These are phyloP conservation scores for Laupala kohalensis DNA, from an alignment of 1,140 invertebrate species.

Conservation along the genomic window DNA sequence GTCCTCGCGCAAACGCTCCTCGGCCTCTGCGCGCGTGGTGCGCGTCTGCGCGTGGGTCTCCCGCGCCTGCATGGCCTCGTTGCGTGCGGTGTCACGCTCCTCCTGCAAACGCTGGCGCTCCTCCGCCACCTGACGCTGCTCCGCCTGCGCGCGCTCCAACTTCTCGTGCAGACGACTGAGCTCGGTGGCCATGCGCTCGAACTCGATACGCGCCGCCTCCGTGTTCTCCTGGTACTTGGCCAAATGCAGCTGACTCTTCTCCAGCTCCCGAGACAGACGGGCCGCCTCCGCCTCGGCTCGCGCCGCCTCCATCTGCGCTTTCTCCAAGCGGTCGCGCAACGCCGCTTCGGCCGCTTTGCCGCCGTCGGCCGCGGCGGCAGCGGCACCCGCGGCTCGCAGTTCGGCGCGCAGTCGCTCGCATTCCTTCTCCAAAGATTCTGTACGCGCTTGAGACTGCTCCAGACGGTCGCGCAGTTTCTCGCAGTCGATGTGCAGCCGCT, in stretches of 20 bases:
- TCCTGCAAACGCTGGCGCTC: constrained; percentile 37
- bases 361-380: constrained; percentile 42
- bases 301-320: constrained; percentile 21
- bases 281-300: constrained; percentile 71
- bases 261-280: constrained; percentile 70
- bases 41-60: constrained; percentile 37
- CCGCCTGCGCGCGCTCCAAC: constrained; percentile 50
- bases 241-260: constrained; percentile 68
- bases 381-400: constrained; percentile 29
- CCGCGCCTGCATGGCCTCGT: constrained; percentile 54
- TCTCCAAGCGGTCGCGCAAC: constrained; percentile 20
- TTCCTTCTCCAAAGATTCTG: constrained; percentile 55
- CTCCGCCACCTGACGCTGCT: constrained; percentile 31
- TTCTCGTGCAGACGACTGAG: constrained; percentile 63
- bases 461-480: constrained; percentile 73
- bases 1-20: constrained; percentile 50
- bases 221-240: constrained; percentile 66
- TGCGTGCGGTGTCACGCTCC: constrained; percentile 53
- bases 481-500: constrained; percentile 67
- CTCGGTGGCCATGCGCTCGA: constrained; percentile 67
- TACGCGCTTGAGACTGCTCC: constrained; percentile 60
- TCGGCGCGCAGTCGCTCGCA: constrained; percentile 58
- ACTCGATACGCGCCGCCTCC: constrained; percentile 65
- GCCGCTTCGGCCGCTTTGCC: constrained; percentile 37
- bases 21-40: constrained; percentile 35